Conservation (phyloP, 2,113 vertebrate genomes). For the Antigone vipio region DNA sequence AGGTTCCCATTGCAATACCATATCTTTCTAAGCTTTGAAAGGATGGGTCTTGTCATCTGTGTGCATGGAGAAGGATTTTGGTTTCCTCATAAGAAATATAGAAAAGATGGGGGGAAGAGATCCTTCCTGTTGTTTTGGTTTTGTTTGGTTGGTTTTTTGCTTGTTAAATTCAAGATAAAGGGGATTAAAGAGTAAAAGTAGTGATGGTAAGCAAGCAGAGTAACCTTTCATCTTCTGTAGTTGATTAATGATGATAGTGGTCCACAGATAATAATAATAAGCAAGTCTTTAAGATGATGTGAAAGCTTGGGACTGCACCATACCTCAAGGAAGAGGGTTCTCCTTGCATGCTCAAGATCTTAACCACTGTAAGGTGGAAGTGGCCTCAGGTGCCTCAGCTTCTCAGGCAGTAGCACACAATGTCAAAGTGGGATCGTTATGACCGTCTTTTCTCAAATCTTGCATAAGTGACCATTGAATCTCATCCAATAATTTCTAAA, state of each 20-base stretch:
- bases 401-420: background rate
- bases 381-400: background rate
- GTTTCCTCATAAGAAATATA: background rate
- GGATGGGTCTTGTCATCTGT: background rate
- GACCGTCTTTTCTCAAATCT: background rate
- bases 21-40: background rate
- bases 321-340: background rate
- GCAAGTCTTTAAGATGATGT: background rate
- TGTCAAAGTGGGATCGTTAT: background rate
- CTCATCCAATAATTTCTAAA: background rate
- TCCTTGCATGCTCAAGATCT: background rate
- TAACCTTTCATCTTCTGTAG: background rate
- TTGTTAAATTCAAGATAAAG: background rate
- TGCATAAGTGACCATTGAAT: background rate
- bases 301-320: background rate
- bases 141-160: background rate
- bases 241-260: background rate
- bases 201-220: background rate
- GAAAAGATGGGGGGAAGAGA: background rate
- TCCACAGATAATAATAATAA: background rate
- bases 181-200: background rate
- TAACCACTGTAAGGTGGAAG: background rate
- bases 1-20: conserved; percentile 23
- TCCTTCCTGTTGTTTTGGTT: background rate
- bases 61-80: background rate